A percentile compares a stretch with the other conserved stretches of the same genome.
Conservation (phyloP, 2,888 invertebrate species). For the Eulithis testata region DNA sequence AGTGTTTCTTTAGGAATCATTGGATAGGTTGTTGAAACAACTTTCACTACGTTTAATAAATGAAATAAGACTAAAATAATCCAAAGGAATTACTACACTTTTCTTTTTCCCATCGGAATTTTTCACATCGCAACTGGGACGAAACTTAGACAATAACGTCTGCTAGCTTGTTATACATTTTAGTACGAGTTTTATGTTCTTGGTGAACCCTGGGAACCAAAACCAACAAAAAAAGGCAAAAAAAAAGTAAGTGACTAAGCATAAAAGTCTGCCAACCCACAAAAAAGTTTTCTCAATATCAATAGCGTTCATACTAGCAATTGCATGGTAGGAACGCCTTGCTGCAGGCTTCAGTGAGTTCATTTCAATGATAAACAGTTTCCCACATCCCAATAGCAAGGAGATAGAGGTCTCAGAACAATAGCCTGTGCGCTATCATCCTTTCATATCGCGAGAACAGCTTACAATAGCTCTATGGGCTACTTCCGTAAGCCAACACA, state of each 20-base stretch:
- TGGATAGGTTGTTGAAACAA: not conserved
- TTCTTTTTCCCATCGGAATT: too few relatives aligned
- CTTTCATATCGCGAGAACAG: conserved; percentile 66
- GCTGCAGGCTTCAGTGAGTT: conserved; percentile 22
- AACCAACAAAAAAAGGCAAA: too few relatives aligned
- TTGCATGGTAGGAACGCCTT: conserved; percentile 7
- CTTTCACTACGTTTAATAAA: not conserved
- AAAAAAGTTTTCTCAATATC: conserved; percentile 11
- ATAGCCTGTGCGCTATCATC: conserved; percentile 59
- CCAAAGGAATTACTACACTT: too few relatives aligned
- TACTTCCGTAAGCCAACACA: conserved; percentile 51
- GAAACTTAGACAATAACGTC: too few relatives aligned
- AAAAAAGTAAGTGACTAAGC: too few relatives aligned
- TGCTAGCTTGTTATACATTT: too few relatives aligned
- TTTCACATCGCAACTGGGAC: too few relatives aligned
- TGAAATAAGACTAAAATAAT: too few relatives aligned
- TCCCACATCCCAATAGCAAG: conserved; percentile 53
- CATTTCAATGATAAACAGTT: conserved; percentile 42
- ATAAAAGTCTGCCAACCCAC: not conserved
- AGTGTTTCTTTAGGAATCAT: conserved; percentile 6
- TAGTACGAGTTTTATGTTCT: too few relatives aligned
- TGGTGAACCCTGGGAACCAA: too few relatives aligned
- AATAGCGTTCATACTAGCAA: conserved; percentile 8
- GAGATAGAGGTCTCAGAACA: conserved; percentile 57
- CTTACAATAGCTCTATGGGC: conserved; percentile 52